Evolutionary conservation across 2,888 invertebrate genomes (phyloP).

Genomic region (Chironomus tentans): DNA sequence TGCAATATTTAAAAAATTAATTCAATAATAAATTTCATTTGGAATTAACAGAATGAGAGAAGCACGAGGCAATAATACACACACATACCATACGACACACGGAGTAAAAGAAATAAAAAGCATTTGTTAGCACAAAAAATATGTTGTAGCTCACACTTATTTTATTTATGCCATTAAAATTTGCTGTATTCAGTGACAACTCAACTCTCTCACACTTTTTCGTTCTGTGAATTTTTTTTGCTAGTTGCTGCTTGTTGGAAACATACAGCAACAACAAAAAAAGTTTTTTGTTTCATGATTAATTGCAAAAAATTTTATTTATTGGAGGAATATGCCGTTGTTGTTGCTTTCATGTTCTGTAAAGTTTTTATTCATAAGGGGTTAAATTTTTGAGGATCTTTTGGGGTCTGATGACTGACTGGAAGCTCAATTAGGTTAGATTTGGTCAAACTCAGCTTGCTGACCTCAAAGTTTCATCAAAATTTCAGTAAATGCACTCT

Average conservation of each 20-base stretch:
- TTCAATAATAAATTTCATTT: constrained; percentile 22
- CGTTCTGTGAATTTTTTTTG: not conserved
- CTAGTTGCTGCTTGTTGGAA: not conserved
- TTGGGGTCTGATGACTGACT: too few relatives aligned
- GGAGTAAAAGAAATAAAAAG: constrained; percentile 20
- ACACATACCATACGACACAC: not conserved
- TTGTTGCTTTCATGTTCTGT: not conserved
- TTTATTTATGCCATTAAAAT: not conserved
- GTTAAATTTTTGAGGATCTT: too few relatives aligned
- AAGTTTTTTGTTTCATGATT: not conserved
- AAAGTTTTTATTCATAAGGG: too few relatives aligned
- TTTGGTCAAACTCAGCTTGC: too few relatives aligned
- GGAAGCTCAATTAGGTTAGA: too few relatives aligned
- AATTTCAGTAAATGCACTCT: too few relatives aligned
- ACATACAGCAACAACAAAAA: not conserved
- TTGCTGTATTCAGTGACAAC: constrained; percentile 13
- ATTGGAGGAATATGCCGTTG: not conserved
- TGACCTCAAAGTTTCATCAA: too few relatives aligned
- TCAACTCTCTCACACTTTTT: not conserved
- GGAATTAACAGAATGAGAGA: not conserved
- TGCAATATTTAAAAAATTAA: constrained; percentile 10
- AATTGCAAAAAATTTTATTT: not conserved
- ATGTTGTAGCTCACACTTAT: constrained; percentile 6
- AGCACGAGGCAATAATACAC: not conserved
- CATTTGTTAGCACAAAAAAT: constrained; percentile 24